Base-by-base conservation (phyloP, 2,888 invertebrate species). In the Andrena camellia region DNA sequence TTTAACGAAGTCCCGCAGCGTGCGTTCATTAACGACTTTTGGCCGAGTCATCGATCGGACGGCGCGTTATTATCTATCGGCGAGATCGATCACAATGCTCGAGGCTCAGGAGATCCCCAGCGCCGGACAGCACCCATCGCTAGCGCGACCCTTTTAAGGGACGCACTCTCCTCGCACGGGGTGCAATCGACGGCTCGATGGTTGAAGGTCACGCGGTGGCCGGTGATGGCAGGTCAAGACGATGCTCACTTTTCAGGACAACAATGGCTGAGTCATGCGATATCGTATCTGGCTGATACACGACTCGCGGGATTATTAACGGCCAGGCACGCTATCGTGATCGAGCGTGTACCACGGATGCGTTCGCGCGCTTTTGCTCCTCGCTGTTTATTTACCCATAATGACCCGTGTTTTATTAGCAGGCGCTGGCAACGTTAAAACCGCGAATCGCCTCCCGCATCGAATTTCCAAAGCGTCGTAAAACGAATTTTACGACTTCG, bases 211-310 rank as follows among this genome's bases (percentile, higher is more conserved):
- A 72, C 42, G 80, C 72, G 48, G 76, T 81, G 80, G 76, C 57
- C 57, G 60, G 54, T 76, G 80, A 83, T 72, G 84, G 75, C 74
- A 63, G 80, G 78, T 78, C 83, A 80, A 35, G 70, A 78, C 75
- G 78, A 83, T 81, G 78, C 63, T 69, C 76, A 78, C 73, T 83
- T 86, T 86, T 81, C 79, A 73, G 83, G 83, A 81, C 70, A 88
- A 87, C 88, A 88, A 88, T 87, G 59, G 85, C 85, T 83, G 87
- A 89, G 79, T 88, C 89, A 88, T 75, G 81, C 83, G 82, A 81
- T 88, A 88, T 80, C 78, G 78, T 77, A 86, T 80, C 86, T 80
- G 33, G 72, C 54, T 75, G 79, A 83, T 82, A 68, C 72, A 76
- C 73, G 78, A 57, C 67, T 69, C 74, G 57, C 29, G 33, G 67